Conservation (phyloP, 1,140 invertebrate species). For the Chironomus tepperi region DNA sequence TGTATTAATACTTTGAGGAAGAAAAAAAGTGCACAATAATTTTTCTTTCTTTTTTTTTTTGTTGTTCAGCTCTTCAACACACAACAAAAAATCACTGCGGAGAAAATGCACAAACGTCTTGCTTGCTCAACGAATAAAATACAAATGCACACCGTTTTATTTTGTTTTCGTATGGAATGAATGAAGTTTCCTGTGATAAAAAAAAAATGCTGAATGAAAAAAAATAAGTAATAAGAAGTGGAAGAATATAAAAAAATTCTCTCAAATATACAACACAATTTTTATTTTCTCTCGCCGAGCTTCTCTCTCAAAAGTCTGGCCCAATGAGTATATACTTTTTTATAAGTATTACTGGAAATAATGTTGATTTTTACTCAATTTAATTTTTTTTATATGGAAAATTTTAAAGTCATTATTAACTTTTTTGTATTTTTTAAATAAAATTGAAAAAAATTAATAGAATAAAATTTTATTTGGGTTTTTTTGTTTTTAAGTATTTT, state of each 20-base stretch:
- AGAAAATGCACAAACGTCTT: not conserved
- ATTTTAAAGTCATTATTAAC: no score
- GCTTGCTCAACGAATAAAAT: not conserved
- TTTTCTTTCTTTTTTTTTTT: conserved; percentile 1
- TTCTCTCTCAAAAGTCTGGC: not conserved
- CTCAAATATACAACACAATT: not conserved
- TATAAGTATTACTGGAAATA: not conserved
- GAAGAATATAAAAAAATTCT: not conserved
- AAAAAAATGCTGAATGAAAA: conserved; percentile 18
- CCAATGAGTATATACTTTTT: not conserved
- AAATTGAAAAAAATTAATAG: no score
- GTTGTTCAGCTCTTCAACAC: not conserved
- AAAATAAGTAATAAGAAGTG: not conserved
- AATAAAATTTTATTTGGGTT: no score
- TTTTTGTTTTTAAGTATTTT: no score
- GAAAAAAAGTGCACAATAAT: not conserved
- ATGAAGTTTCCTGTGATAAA: conserved; percentile 22
- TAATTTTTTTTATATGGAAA: no score
- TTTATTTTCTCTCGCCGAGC: not conserved
- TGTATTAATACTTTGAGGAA: conserved; percentile 2
- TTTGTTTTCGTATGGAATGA: conserved; percentile 16
- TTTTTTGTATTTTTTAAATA: no score
- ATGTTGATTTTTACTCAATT: not conserved
- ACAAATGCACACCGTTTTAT: conserved; percentile 18
- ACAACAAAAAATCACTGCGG: not conserved